Evolutionary conservation across 64 coral and sea anemone species (phyloP).

Genomic region (Stichodactyla mertensii): DNA sequence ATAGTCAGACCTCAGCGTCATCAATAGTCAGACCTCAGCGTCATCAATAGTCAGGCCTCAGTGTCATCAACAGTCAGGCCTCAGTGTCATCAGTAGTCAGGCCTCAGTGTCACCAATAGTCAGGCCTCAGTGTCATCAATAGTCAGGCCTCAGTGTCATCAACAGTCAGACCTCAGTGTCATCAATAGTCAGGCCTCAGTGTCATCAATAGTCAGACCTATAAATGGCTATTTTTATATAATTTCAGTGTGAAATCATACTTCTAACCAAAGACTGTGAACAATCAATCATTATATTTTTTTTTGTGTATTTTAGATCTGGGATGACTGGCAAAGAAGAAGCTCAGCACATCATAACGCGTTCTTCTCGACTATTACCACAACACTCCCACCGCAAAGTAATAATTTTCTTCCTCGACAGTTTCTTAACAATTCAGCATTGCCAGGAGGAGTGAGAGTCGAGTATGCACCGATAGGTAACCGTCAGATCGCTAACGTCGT

Average conservation of each 20-base stretch:
- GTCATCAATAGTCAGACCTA: not conserved
- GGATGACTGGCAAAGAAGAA: conserved; percentile 39
- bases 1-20: not conserved
- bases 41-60: too few species aligned
- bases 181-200: not conserved
- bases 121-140: not conserved
- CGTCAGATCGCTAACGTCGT: not conserved
- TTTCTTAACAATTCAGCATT: conserved; percentile 25
- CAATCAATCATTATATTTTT: too few species aligned
- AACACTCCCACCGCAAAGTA: not conserved
- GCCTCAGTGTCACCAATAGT: not conserved
- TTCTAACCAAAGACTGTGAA: too few species aligned
- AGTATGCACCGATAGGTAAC: not conserved
- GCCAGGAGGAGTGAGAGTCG: conserved; percentile 33
- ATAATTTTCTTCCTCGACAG: not conserved
- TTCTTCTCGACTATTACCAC: not conserved
- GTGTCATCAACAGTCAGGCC: not conserved
- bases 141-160: not conserved
- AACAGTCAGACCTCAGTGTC: not conserved
- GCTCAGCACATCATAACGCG: not conserved
- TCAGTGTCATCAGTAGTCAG: not conserved
- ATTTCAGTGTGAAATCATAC: too few species aligned
- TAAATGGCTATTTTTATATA: too few species aligned
- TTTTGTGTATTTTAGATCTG: conserved; percentile 25
- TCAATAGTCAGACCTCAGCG: not conserved